Base-by-base conservation (phyloP, 2,888 invertebrate species). In the Fissipunctia ypsillon region DNA sequence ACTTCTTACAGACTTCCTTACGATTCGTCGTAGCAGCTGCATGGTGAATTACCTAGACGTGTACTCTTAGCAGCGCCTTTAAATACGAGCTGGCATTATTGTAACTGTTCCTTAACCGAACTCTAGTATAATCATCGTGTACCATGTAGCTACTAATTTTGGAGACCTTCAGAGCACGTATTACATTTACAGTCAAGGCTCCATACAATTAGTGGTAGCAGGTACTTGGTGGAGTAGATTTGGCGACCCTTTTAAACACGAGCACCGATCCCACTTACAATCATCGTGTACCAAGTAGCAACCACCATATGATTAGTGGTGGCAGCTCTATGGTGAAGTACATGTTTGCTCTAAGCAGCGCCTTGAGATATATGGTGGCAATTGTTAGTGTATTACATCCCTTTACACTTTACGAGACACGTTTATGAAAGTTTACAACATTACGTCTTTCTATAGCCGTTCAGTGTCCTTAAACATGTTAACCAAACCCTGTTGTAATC, bases 41-140 rank as follows among this genome's bases (percentile, higher is more conserved):
- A 94, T 77, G 57, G 94, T 94, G 57, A 93, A 92, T 86, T 6
- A 52, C 12, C 6, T 94, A 94, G 67, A 87, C 80, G 70, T 92
- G 91, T 28, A 6, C 12, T 22, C 28, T 16, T 68, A 9, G 9
- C 66, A 35, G 22, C 10, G 10, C 10, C 14, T 28, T 63, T 43
- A 14, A 63, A 43, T 14, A 43, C 1, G 28, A 43, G 43, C 43
- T 28, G 12, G 25, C 25, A 7, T 28, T 61, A 28, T 22, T 43
- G 12, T 28, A 28, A 19, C 25, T 25, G 41, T 6, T 25, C 12
- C 25, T 25, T 19, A n/a, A 38, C 2, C 14, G 10, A 19, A 25
- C 10, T 60, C 38, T 41, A 43, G 6, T 28, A 43, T 22, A 6
- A 19, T 61, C 3, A 43, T 43, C 16, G 7, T 63, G 19, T 61